phyloP scores from a whole-genome alignment of 2,797 vertebrate species.

The Anguilla pacifica region DNA sequence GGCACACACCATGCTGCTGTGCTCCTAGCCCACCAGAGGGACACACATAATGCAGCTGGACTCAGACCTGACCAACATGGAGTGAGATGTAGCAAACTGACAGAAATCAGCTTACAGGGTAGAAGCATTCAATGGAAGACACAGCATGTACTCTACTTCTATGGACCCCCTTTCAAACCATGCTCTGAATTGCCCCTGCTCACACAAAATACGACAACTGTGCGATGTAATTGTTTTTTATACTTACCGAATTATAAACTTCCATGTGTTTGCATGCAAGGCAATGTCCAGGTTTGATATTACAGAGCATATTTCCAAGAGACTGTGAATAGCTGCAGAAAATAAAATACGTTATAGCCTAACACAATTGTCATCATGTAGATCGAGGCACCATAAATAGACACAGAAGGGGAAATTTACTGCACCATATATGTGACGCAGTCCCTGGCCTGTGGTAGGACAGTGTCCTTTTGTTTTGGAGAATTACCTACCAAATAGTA shows the following conservation, averaged over 20 bases:
- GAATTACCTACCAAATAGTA: neutral
- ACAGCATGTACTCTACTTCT: neutral
- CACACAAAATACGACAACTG: neutral
- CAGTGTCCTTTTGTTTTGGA: neutral
- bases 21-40: neutral
- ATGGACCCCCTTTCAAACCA: neutral
- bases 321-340: slow-evolving; percentile 84
- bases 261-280: slow-evolving; percentile 95
- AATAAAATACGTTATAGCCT: slow-evolving; percentile 26
- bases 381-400: neutral
- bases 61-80: neutral
- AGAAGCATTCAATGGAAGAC: neutral
- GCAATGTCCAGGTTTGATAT: slow-evolving; percentile 92
- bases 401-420: neutral
- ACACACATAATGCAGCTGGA: neutral
- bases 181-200: neutral
- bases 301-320: slow-evolving; percentile 87
- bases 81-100: neutral
- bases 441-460: neutral
- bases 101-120: neutral
- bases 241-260: slow-evolving; percentile 94
- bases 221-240: neutral
- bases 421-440: neutral
- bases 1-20: neutral
- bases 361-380: neutral